Evolutionary conservation across 2,113 vertebrate genomes (phyloP).

Genomic region (Arenaria interpres): DNA sequence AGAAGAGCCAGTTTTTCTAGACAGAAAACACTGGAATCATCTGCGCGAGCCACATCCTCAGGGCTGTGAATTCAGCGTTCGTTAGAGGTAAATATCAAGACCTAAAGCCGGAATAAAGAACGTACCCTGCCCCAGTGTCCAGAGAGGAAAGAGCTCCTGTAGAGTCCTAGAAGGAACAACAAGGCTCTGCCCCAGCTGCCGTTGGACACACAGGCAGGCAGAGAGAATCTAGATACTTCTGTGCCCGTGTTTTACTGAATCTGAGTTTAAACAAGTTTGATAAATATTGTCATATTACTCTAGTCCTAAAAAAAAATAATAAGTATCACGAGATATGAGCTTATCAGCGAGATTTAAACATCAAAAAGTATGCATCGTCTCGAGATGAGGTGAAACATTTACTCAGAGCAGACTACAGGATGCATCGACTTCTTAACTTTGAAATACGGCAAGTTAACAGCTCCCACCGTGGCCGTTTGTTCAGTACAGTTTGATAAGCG

Average conservation of each 20-base stretch:
- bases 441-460: background rate
- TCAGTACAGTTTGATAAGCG: background rate
- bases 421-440: background rate
- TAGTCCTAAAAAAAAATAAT: background rate
- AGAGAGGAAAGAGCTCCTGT: slow-evolving; percentile 51
- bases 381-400: background rate
- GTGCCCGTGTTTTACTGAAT: background rate
- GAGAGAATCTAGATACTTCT: background rate
- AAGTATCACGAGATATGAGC: background rate
- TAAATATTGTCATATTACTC: background rate
- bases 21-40: background rate
- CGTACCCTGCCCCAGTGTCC: background rate
- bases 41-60: background rate
- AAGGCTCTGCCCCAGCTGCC: background rate
- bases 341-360: slow-evolving; percentile 16
- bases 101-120: background rate
- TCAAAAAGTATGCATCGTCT: background rate
- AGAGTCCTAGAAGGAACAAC: slow-evolving; percentile 26
- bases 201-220: background rate
- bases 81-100: background rate
- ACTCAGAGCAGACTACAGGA: slow-evolving; percentile 13
- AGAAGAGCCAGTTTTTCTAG: background rate
- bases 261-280: slow-evolving; percentile 2
- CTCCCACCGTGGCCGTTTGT: background rate
- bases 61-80: background rate